A percentile compares a stretch with the other conserved stretches of the same genome.
Evolutionary conservation across 2,113 vertebrate genomes (phyloP).

Genomic region (Chiloscyllium plagiosum): DNA sequence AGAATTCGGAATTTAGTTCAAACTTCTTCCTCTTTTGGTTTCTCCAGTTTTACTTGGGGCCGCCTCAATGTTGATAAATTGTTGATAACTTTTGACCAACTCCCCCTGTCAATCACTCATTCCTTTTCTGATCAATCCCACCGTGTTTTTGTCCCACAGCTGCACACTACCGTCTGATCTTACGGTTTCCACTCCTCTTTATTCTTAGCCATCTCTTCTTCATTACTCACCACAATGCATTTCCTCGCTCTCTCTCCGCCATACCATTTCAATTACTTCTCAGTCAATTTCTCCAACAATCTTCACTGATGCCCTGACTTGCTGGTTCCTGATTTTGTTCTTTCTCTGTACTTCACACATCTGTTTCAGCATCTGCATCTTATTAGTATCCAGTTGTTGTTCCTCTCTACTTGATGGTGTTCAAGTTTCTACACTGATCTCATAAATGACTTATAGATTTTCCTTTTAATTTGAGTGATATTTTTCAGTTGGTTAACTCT

Average conservation of each 20-base stretch:
- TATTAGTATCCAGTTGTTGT: background rate
- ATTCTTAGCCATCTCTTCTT: background rate
- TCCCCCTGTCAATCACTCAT: background rate
- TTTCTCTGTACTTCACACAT: background rate
- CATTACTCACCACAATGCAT: background rate
- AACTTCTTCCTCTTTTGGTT: background rate
- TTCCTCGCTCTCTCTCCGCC: background rate
- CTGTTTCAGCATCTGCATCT: background rate
- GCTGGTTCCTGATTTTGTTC: background rate
- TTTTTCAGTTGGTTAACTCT: background rate
- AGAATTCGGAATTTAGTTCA: background rate
- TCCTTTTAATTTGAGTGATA: background rate
- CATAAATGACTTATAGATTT: background rate
- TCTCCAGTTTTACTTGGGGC: background rate
- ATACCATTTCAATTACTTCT: no score
- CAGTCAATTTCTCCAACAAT: background rate
- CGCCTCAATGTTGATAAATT: background rate
- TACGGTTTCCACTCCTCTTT: background rate
- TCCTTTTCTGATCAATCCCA: background rate
- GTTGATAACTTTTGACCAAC: background rate
- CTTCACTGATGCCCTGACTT: background rate
- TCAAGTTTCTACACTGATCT: background rate
- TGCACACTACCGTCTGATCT: no score
- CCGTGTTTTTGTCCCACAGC: background rate
- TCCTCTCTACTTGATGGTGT: background rate